Base-by-base conservation (phyloP, 2,797 vertebrate species). In the Eleutherodactylus coqui region DNA sequence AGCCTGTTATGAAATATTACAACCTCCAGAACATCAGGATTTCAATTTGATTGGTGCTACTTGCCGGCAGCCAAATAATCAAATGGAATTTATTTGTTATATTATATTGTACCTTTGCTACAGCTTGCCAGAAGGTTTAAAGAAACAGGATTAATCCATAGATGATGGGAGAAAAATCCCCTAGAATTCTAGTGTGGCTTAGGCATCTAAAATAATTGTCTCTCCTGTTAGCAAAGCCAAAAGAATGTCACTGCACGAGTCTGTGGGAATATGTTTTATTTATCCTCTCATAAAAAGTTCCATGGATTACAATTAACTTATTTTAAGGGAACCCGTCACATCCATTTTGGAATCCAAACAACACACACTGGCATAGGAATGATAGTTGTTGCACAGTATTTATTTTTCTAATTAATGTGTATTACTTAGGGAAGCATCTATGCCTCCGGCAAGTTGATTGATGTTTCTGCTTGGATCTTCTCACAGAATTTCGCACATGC, bases 91-190 rank as follows among this genome's bases (percentile, higher is more conserved):
- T 69, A 38, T 69, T 69, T 69, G 19, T 41, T 69, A 9, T 41
- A 69, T 69, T 69, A 69, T 69, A 69, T 69, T 69, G 75, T 51
- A 53, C 47, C 32, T 19, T 77, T 29, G 11, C 75, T 77, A 49
- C 21, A 77, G 75, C 47, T 69, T 38, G 67, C 11, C 67, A 69
- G 36, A 69, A 69, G 67, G 6, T 69, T 38, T 38, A 69, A n/a
- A 38, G n/a, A 41, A 41, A 19, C 67, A 38, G 67, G 36, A 69
- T 69, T 69, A 69, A 69, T 69, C 34, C 67, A 41, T 19, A 41
- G 9, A 69, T 69, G 67, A 69, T 24, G 67, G 62, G 6, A 41
- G 19, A 24, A 41, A 69, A 69, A 69, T 69, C 36, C 67, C 41
- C 67, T 24, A 38, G 17, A 69, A 38, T 19, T 38, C 36, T 41